Evolutionary conservation across 2,113 vertebrate genomes (phyloP), one percentile per base, ranked within the genome.

Genomic region (Eolophus roseicapilla): DNA sequence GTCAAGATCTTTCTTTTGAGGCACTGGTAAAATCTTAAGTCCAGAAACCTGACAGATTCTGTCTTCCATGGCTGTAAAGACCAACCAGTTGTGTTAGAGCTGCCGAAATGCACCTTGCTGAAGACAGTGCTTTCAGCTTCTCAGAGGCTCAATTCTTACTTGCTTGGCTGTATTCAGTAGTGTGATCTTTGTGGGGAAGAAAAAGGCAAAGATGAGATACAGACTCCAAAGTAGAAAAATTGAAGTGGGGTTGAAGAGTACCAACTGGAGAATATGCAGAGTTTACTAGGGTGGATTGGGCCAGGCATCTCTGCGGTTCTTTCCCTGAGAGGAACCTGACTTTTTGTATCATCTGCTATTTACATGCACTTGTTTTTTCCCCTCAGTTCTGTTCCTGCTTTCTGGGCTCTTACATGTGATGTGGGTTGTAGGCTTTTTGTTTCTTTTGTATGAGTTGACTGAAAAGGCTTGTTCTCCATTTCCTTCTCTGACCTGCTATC

Each of bases 201-300:
- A 88, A 81, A 23, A 8, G 41, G 39, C 49, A 65, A 19, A 64
- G 80, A 65, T 13, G 21, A 70, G 33, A 23, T 43, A 35, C 1
- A 27, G n/a, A 4, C 20, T 65, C 33, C 20, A 33, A 76, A 89
- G 33, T 3, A 39, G 37, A 67, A 52, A 47, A 50, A 31, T 18
- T 76, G 3, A 57, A 69, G 39, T 9, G 49, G 37, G 12, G 15
- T 71, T 77, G 55, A 49, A 55, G 74, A 55, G 29, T 28, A 17
- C 11, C 39, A 8, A 3, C 3, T 25, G 41, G 37, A 55, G 64
- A 71, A 50, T 6, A 11, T 0, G 3, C n/a, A 3, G 31, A 27
- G 9, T 73, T 79, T 62, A 47, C 35, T 35, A 6, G 37, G 43
- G 23, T 18, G 25, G 71, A 3, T 29, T 23, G 63, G 59, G 27